Evolutionary conservation across 2,888 invertebrate genomes (phyloP), one percentile per base, ranked within the genome.

Genomic region (Pristionchus maxplancki): DNA sequence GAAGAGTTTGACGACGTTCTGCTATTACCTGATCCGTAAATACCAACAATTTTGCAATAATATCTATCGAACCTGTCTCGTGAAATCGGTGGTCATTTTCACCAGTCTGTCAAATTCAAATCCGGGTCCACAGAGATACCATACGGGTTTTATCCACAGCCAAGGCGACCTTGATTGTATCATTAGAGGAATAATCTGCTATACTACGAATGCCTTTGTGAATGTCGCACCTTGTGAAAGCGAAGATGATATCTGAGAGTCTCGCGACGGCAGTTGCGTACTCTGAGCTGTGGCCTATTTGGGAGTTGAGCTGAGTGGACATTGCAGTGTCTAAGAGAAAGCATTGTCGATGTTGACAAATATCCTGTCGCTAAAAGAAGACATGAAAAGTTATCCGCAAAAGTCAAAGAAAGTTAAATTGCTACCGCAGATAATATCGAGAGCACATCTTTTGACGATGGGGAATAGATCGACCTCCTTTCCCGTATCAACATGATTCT

Each of bases 61-160:
- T 50, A 20, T 50, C 0, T 4, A 3, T 31, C 82, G n/a, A 1
- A 84, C 85, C 13, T n/a, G n/a, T 85, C 85, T 62, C 0, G 90
- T 90, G 84, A 90, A 90, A 17, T 81, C 89, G 17, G 62, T 89
- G 13, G 89, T 58, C 62, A 89, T 34, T 44, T 67, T 53, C 1
- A 90, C 74, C 28, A 64, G 44, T 37, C 85, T 62, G 9, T 85
- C 64, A 28, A 85, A 85, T n/a, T 85, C 85, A 44, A 85, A 85
- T 31, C 85, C 85, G 28, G 64, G 3, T n/a, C 85, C 85, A n/a
- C 85, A 13, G 9, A 40, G 64, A 34, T 96, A 96, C 94, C 96
- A 97, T 62, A 96, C 93, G 1, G 95, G 94, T 53, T 96, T 95
- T 0, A 95, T 93, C 93, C 96, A 96, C 0, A 96, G 94, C 95